These are phyloP conservation scores for Malaclemys terrapin DNA, from an alignment of 2,113 vertebrate species.

Conservation along the genomic window DNA sequence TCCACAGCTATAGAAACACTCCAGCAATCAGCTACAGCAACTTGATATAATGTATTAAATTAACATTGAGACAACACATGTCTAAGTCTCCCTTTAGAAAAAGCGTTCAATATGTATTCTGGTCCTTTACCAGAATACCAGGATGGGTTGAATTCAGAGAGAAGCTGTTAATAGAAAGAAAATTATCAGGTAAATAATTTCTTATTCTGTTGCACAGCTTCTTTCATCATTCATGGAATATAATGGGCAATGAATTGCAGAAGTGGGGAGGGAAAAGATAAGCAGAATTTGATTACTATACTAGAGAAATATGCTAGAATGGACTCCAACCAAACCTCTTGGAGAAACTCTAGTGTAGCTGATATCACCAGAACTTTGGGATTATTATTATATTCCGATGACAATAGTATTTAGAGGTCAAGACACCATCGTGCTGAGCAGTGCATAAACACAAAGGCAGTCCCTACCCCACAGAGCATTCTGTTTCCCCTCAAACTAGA, in stretches of 20 bases:
- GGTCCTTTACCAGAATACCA: neutral
- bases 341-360: neutral
- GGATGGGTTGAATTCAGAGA: neutral
- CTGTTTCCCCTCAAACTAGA: neutral
- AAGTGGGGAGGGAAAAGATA: neutral
- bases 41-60: neutral
- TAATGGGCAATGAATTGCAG: neutral
- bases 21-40: neutral
- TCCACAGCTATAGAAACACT: neutral
- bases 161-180: neutral
- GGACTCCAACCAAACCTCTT: neutral
- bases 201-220: neutral
- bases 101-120: neutral
- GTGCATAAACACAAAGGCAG: neutral
- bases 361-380: neutral
- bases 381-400: neutral
- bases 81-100: neutral
- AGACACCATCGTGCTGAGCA: neutral
- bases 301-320: neutral
- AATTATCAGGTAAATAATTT: neutral
- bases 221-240: neutral
- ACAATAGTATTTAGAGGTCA: neutral
- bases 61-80: neutral
- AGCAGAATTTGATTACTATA: neutral
- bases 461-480: neutral